These are phyloP conservation scores for Vipera latastei DNA, from an alignment of 2,797 vertebrate species.

Conservation along the genomic window DNA sequence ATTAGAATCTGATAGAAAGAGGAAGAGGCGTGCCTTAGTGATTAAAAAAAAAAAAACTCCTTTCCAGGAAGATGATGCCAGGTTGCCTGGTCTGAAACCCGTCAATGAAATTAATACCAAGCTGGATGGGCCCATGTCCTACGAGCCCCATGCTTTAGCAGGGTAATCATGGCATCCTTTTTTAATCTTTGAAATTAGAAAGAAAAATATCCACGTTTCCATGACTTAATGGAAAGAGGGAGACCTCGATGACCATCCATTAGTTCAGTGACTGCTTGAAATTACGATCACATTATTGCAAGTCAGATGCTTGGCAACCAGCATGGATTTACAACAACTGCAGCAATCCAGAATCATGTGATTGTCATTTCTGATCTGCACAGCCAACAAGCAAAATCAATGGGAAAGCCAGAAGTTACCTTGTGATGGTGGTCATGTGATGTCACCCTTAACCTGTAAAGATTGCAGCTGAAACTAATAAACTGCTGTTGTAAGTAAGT, in stretches of 20 bases:
- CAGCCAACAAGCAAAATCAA: neutral
- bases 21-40: neutral
- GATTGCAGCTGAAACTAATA: neutral
- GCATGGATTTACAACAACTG: neutral
- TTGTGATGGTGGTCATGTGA: neutral
- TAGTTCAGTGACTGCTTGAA: neutral
- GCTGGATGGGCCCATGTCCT: neutral
- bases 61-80: neutral
- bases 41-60: neutral
- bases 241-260: neutral
- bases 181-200: neutral
- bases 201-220: neutral
- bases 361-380: neutral
- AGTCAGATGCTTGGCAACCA: neutral
- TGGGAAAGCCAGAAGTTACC: neutral
- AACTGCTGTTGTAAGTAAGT: neutral
- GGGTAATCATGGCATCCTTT: neutral
- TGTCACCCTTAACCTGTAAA: neutral
- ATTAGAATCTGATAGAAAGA: neutral
- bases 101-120: too few relatives aligned
- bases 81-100: neutral
- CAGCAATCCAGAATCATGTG: neutral
- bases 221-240: neutral
- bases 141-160: neutral
- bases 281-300: neutral